phyloP scores from a whole-genome alignment of 2,113 vertebrate genomes.

The Nyctereutes procyonoides region DNA sequence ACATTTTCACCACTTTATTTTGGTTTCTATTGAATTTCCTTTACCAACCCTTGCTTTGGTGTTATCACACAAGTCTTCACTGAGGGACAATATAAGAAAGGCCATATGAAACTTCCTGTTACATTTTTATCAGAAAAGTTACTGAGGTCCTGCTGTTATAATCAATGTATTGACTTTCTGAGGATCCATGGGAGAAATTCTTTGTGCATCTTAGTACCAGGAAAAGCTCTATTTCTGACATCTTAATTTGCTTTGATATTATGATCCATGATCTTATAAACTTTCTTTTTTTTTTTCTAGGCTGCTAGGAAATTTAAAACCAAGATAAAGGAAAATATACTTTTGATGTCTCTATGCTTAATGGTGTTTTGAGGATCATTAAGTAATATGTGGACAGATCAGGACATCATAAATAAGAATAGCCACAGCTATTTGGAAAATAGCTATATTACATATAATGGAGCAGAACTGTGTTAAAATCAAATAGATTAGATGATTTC shows the following conservation, averaged over 20 bases:
- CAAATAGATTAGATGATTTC: neutral
- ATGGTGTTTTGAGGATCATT: neutral
- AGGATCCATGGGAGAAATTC: neutral
- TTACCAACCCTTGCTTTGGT: neutral
- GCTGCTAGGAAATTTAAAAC: conserved; percentile 3
- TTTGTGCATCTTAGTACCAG: neutral
- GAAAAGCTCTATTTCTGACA: neutral
- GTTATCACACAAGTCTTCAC: neutral
- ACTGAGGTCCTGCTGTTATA: neutral
- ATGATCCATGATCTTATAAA: conserved; percentile 13
- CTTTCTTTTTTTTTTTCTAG: neutral
- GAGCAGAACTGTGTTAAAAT: neutral
- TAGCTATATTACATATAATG: neutral
- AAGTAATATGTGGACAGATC: neutral
- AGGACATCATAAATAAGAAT: conserved; percentile 14
- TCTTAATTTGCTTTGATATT: conserved; percentile 46
- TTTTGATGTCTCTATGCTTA: neutral
- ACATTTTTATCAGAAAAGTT: neutral
- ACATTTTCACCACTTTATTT: neutral
- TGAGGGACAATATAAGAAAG: neutral
- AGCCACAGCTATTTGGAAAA: neutral
- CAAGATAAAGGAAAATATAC: conserved; percentile 38
- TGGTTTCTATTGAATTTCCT: neutral
- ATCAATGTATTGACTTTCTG: neutral
- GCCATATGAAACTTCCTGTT: neutral